Evolutionary conservation across 1,140 invertebrate species (phyloP), one percentile per base, ranked within the genome.

Genomic region (Heliconius nattereri): DNA sequence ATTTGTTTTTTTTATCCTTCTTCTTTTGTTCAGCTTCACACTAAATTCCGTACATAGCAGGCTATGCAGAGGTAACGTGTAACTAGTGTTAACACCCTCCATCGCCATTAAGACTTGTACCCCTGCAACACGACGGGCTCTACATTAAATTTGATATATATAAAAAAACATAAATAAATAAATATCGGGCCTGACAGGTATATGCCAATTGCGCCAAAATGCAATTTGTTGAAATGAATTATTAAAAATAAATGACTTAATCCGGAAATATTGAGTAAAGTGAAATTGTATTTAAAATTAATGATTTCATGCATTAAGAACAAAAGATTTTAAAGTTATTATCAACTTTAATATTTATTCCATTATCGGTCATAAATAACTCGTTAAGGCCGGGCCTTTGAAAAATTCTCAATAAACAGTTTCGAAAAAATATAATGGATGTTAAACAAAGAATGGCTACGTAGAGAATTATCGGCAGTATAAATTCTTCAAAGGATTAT

Each of bases 401-500:
- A 81, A 81, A 80, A 80, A 83, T 83, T 84, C 16, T 86, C 78
- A 84, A 86, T 86, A 86, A 86, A 86, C 80, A 86, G 81, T 81
- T 70, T 78, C 70, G 73, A 76, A 79, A 76, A 74, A 74, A 81
- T 81, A 80, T 86, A 84, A 85, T 84, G 84, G 83, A 82, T 80
- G 80, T 82, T 86, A 84, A 83, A 79, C 82, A 81, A 86, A 83
- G 83, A 86, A 83, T 75, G 80, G 78, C 81, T 75, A 80, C 82
- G 78, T 78, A 79, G 79, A 80, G 84, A 83, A 81, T 84, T 85
- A 85, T 82, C 74, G 83, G 73, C 79, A 66, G 78, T 80, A 85
- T 85, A 85, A 85, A 84, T 84, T 75, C 82, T 83, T 75, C 83
- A 81, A 83, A 81, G 83, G 83, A 84, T 85, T 85, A 85, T 84